Evolutionary conservation across 2,888 invertebrate species (phyloP).

Genomic region (Meganola albula): DNA sequence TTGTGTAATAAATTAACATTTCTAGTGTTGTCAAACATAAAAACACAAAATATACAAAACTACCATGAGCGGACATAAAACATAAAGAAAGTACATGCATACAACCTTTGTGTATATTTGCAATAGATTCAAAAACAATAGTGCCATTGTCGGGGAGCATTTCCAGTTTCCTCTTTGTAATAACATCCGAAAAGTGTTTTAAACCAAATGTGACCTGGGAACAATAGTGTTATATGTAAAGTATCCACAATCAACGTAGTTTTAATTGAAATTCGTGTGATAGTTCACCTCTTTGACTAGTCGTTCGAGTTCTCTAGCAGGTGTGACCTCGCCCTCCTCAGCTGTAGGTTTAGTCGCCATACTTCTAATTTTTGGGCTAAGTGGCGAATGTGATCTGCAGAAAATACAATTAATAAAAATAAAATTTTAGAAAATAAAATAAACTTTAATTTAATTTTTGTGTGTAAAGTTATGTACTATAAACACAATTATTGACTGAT

Average conservation of each 20-base stretch:
- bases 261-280: too few species aligned
- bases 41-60: too few species aligned
- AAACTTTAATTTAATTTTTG: too few species aligned
- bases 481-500: too few species aligned
- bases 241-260: constrained; percentile 2
- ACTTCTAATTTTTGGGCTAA: constrained; percentile 78
- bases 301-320: constrained; percentile 84
- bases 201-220: constrained; percentile 75
- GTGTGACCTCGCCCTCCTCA: constrained; percentile 79
- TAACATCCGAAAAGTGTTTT: constrained; percentile 94
- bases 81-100: constrained; percentile 3
- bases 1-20: too few species aligned
- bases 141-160: constrained; percentile 96
- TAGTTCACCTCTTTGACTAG: constrained; percentile 82
- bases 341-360: constrained; percentile 72
- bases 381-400: constrained; percentile 80
- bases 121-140: constrained; percentile 94
- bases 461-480: too few species aligned
- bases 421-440: too few species aligned
- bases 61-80: too few species aligned
- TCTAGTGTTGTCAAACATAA: too few species aligned
- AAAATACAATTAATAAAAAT: too few species aligned
- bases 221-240: constrained; percentile 16
- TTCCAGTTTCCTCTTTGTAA: constrained; percentile 93
- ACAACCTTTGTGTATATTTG: constrained; percentile 87